phyloP scores from a whole-genome alignment of 1,140 invertebrate genomes.

The Thaumatotibia leucotreta region DNA sequence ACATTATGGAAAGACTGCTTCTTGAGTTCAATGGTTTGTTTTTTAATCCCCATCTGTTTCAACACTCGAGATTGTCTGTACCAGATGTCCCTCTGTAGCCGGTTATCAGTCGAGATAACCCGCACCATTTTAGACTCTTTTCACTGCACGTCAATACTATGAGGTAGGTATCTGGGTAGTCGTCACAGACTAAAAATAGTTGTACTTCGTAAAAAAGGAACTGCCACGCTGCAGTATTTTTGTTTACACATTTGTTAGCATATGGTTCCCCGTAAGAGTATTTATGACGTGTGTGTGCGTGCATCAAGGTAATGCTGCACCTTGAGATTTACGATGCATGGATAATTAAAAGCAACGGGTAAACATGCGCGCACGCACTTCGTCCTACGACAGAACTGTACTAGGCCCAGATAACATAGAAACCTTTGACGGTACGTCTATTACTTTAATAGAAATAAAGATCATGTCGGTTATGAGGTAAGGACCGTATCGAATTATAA shows the following conservation, averaged over 20 bases:
- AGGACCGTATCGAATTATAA: too few relatives aligned
- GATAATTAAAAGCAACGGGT: constrained; percentile 35
- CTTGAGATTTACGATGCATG: constrained; percentile 32
- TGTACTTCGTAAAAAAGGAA: not conserved
- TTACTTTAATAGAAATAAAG: too few relatives aligned
- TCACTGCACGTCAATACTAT: constrained; percentile 32
- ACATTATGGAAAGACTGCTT: constrained; percentile 19
- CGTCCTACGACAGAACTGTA: constrained; percentile 24
- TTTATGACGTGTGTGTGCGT: constrained; percentile 30
- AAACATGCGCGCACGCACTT: constrained; percentile 31
- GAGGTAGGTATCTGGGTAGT: constrained; percentile 13
- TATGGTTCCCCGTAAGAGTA: constrained; percentile 26
- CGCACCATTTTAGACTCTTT: constrained; percentile 30
- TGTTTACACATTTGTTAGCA: constrained; percentile 18
- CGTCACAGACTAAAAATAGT: constrained; percentile 4
- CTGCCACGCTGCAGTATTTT: constrained; percentile 5
- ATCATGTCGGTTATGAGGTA: too few relatives aligned
- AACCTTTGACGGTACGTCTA: too few relatives aligned
- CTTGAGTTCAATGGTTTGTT: constrained; percentile 22
- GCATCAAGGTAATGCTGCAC: constrained; percentile 25
- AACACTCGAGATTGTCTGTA: constrained; percentile 32
- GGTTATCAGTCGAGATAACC: constrained; percentile 43
- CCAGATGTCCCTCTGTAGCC: constrained; percentile 37
- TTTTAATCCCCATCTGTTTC: constrained; percentile 15
- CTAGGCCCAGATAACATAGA: too few relatives aligned